Evolutionary conservation across 2,888 invertebrate species (phyloP), one percentile per base, ranked within the genome.

Genomic region (Lysandra coridon): DNA sequence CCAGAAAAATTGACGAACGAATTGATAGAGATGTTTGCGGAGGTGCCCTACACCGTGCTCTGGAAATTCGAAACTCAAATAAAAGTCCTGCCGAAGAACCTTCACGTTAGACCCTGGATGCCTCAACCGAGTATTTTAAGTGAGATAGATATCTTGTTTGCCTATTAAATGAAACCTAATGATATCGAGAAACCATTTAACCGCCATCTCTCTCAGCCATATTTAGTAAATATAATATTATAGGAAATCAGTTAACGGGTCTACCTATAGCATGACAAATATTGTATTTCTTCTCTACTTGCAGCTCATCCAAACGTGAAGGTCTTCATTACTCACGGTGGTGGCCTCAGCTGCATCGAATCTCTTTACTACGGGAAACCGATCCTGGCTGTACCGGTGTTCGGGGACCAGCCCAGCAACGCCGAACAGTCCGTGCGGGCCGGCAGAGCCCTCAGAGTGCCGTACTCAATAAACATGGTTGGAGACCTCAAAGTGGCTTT

Each of bases 111-210:
- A 14, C 85, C 90, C 53, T 95, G 94, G 92, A 87, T 90, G 64
- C 90, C 91, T 1, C 92, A 92, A 79, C 87, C 86, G n/a, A 88
- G 89, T 79, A 88, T 93, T 44, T 83, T 92, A 80, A 85, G 92
- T 91, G 44, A 77, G 78, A 62, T 49, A 49, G 69, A 62, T 49
- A 49, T 10, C 49, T 49, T 49, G 49, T 49, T 44, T 49, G 49
- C 49, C 49, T 49, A 49, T 49, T 49, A 49, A 49, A 12, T 49
- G 10, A 49, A 49, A 49, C 49, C 49, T 49, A 10, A 10, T 49
- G 12, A 49, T 49, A 10, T 49, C 44, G 44, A 44, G 44, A 44
- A 7, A 44, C 7, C 44, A 44, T 7, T 44, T 7, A 44, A 7
- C 49, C 12, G 10, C 44, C 44, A 10, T 44, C 10, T 44, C 10